Conservation (phyloP, 2,113 vertebrate genomes). For the Brachirus orientalis region DNA sequence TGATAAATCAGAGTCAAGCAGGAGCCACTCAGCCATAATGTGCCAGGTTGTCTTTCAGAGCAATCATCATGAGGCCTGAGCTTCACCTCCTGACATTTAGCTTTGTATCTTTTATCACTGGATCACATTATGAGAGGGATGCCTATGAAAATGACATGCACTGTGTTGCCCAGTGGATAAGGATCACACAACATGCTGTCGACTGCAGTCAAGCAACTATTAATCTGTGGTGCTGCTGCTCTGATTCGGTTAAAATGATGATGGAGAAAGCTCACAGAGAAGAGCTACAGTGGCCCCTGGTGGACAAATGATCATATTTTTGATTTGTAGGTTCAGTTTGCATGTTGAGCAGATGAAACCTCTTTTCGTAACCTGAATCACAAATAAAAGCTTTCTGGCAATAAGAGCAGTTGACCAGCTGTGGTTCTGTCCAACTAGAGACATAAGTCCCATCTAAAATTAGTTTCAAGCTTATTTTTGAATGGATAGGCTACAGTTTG, state of each 20-base stretch:
- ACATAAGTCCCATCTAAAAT: no score
- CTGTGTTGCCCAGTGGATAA: slow-evolving; percentile 7
- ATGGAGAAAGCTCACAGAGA: neutral
- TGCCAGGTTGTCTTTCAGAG: slow-evolving; percentile 17
- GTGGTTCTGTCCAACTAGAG: no score
- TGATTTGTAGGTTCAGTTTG: no score
- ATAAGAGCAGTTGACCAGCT: no score
- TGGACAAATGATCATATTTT: slow-evolving; percentile 5
- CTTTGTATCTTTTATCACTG: slow-evolving; percentile 4
- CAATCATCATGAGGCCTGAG: neutral
- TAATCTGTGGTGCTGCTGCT: neutral
- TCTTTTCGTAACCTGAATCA: no score
- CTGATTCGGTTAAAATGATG: neutral
- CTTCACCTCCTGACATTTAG: slow-evolving; percentile 11
- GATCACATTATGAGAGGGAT: slow-evolving; percentile 14
- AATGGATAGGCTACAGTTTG: no score
- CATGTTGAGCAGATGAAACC: no score
- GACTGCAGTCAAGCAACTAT: slow-evolving; percentile 31
- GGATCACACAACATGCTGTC: slow-evolving; percentile 40
- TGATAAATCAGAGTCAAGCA: slow-evolving; percentile 14
- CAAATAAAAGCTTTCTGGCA: no score
- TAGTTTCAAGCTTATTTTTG: no score
- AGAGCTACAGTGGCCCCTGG: slow-evolving; percentile 58
- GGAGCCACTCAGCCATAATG: neutral
- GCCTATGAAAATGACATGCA: slow-evolving; percentile 28